These are phyloP conservation scores for Grammomys dolichurus DNA, from an alignment of 2,113 vertebrate species.

Conservation along the genomic window DNA sequence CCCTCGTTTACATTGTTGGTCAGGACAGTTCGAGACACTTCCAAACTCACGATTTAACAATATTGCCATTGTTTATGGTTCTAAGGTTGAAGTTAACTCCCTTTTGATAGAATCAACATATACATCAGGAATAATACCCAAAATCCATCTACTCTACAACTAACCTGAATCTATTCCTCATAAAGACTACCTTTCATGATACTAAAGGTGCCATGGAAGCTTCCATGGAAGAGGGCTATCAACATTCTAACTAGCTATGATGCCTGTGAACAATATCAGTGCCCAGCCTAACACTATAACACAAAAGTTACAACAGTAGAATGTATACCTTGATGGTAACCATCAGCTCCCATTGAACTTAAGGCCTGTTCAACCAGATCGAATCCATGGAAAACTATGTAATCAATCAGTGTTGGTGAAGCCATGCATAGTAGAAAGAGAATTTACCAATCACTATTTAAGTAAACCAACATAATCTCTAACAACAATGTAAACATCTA, in stretches of 20 bases:
- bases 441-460: neutral
- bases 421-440: neutral
- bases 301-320: neutral
- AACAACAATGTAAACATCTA: neutral
- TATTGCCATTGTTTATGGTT: neutral
- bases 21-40: neutral
- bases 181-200: neutral
- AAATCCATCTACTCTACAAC: neutral
- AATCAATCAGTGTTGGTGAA: neutral
- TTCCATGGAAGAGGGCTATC: neutral
- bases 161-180: neutral
- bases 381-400: neutral
- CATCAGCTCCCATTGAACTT: neutral
- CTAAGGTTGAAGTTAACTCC: neutral
- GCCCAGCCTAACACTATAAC: neutral
- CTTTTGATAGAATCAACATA: neutral
- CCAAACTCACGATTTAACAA: neutral
- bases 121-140: neutral
- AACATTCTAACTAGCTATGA: accelerated
- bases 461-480: neutral
- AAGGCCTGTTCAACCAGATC: neutral
- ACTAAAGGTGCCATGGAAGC: neutral
- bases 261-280: neutral
- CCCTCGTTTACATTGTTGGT: neutral
- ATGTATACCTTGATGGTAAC: neutral